These are phyloP conservation scores for Drosophila mauritiana DNA, from an alignment of 1,140 invertebrate species.

Conservation along the genomic window DNA sequence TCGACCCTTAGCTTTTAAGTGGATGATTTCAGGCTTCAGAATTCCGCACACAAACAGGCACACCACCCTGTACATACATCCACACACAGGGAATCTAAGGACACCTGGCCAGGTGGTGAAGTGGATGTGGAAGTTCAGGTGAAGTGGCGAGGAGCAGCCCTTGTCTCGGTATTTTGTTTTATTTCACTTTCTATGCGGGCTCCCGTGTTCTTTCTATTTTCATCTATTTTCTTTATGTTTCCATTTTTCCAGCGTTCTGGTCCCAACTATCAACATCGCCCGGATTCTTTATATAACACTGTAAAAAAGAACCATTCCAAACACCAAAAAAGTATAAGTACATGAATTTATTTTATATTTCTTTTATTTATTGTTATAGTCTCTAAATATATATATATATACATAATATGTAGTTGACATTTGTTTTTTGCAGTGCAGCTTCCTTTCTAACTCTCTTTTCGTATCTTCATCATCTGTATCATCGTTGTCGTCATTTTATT, in stretches of 20 bases:
- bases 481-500: conserved; percentile 71
- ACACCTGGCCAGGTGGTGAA: conserved; percentile 32
- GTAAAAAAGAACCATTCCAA: not conserved
- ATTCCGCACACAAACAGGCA: conserved; percentile 50
- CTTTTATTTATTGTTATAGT: too few relatives aligned
- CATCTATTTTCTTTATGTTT: conserved; percentile 66
- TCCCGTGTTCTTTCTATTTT: conserved; percentile 43
- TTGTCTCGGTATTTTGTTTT: conserved; percentile 53
- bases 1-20: conserved; percentile 82
- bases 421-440: not conserved
- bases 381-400: too few relatives aligned
- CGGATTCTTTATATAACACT: not conserved
- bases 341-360: too few relatives aligned
- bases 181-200: conserved; percentile 71
- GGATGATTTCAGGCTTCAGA: conserved; percentile 78
- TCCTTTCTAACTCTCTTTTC: not conserved
- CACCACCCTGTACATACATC: conserved; percentile 6
- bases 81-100: conserved; percentile 4
- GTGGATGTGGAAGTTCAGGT: not conserved
- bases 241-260: conserved; percentile 40
- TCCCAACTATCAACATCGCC: conserved; percentile 13
- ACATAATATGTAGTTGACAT: too few relatives aligned
- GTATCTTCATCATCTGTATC: conserved; percentile 26
- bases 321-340: too few relatives aligned
- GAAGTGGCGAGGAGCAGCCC: conserved; percentile 13